Evolutionary conservation across 2,113 vertebrate genomes (phyloP), one percentile per base, ranked within the genome.

Genomic region (Cinclus cinclus): DNA sequence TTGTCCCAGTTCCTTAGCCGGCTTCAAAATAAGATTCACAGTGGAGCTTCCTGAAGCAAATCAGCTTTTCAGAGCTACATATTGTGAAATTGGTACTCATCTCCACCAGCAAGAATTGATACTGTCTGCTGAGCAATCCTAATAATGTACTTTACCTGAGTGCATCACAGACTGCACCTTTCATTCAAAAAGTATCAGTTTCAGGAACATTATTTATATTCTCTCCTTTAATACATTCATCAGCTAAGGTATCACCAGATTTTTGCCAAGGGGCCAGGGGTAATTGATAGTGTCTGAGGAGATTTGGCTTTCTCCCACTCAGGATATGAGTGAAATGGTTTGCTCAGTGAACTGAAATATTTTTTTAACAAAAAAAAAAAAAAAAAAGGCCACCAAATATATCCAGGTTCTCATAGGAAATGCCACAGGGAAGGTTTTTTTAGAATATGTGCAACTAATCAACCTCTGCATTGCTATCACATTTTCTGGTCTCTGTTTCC

Each of bases 401-500:
- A 71, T 73, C 28, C 37, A 73, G 56, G 13, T 39, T 92, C 4
- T 89, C 31, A 27, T 31, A 49, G 23, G 33, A 87, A 89, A 68
- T 71, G 39, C 65, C 65, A 37, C 52, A 60, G 44, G 28, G 83
- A 49, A 28, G 68, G 94, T 80, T 8, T 3, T 83, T 94, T 95
- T 67, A 83, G 85, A 90, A 56, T 81, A 75, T 8, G 20, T 78
- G 64, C 52, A 52, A 25, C 59, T 78, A 70, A 91, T 85, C 90
- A 91, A 30, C 46, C 44, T 94, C 68, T 86, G 82, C 87, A 74
- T 50, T 85, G 63, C 90, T 91, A 47, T 90, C 82, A 56, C 52
- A 83, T 93, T 74, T 91, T 94, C 71, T 78, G 52, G 46, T 90
- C 74, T 80, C 75, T 88, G 15, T 74, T 93, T 86, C 82, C 84